Evolutionary conservation across 1,140 invertebrate genomes (phyloP).

Genomic region (Globodera ellingtonae): DNA sequence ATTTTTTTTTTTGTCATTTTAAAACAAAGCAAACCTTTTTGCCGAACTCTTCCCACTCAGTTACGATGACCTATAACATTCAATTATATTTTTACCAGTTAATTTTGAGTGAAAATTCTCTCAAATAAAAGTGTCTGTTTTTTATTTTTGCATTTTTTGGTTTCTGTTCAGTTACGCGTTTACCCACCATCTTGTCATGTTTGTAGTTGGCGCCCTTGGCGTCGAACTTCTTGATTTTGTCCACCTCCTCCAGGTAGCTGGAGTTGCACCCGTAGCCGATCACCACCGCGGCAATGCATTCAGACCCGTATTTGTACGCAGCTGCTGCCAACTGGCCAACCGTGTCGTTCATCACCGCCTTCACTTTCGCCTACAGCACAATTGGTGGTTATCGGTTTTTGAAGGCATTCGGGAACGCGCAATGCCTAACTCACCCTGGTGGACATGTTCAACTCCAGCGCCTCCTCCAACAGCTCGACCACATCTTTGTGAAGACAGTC

Average conservation of each 20-base stretch:
- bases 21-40: conserved; percentile 25
- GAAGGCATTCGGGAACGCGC: background rate
- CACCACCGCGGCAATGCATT: conserved; percentile 60
- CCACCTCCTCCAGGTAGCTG: conserved; percentile 60
- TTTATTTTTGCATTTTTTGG: too few relatives aligned
- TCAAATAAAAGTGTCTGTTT: too few relatives aligned
- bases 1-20: too few relatives aligned
- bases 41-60: conserved; percentile 65
- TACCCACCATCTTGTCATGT: conserved; percentile 58
- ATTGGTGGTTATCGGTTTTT: conserved; percentile 9
- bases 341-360: conserved; percentile 65
- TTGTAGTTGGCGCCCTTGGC: conserved; percentile 48
- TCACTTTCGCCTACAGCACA: conserved; percentile 54
- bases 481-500: conserved; percentile 64
- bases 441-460: conserved; percentile 63
- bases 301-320: conserved; percentile 61
- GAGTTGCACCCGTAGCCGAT: conserved; percentile 65
- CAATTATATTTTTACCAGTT: background rate
- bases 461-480: conserved; percentile 59
- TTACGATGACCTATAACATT: conserved; percentile 42
- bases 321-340: conserved; percentile 64
- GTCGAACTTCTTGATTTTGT: conserved; percentile 62
- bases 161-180: background rate
- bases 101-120: background rate
- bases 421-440: conserved; percentile 7